Evolutionary conservation across 2,113 vertebrate species (phyloP).

Genomic region (Apus apus): DNA sequence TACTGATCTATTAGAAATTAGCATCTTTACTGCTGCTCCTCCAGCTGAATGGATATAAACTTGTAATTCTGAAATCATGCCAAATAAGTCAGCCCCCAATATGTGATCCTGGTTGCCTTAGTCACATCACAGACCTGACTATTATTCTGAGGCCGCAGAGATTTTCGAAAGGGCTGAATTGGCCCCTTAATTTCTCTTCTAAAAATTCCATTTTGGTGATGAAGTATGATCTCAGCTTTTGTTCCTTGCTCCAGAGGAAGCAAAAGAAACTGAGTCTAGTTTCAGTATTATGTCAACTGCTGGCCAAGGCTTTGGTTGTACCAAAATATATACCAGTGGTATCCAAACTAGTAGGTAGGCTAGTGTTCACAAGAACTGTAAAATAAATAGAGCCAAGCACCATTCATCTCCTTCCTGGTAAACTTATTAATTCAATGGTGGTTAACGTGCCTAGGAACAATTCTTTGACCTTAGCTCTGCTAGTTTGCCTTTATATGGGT

Average conservation of each 20-base stretch:
- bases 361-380: background rate
- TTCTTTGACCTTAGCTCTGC: background rate
- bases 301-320: background rate
- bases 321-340: background rate
- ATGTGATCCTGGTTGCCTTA: background rate
- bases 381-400: background rate
- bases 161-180: constrained; percentile 1
- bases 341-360: background rate
- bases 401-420: background rate
- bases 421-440: background rate
- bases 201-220: background rate
- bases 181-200: background rate
- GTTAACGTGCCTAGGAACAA: background rate
- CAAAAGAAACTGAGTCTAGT: background rate
- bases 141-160: background rate
- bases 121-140: background rate
- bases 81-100: background rate
- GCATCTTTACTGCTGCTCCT: background rate
- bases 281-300: background rate
- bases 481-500: background rate
- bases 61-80: background rate
- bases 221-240: background rate
- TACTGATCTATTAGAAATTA: background rate
- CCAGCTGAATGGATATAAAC: background rate
- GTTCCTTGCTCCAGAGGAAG: background rate